Percentiles rank a stretch among this genome's conserved stretches.
phyloP scores from a whole-genome alignment of 2,113 vertebrate species.

The Calcarius ornatus region DNA sequence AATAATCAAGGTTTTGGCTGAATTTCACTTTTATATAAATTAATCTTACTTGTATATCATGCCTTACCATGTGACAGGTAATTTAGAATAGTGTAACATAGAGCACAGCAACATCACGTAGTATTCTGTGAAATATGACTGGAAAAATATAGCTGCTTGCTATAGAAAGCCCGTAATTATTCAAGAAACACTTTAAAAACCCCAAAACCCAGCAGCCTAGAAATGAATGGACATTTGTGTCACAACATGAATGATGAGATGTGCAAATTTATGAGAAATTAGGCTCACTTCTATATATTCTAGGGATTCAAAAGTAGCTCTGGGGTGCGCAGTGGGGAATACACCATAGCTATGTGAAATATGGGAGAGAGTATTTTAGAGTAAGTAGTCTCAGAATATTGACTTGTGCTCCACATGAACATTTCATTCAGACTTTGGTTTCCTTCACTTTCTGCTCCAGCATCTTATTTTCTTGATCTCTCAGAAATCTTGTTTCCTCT shows the following conservation, averaged over 20 bases:
- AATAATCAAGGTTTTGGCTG: background rate
- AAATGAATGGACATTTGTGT: background rate
- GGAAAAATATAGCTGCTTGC: background rate
- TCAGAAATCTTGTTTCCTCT: background rate
- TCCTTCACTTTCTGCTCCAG: background rate
- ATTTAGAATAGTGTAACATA: background rate
- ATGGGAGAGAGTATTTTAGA: background rate
- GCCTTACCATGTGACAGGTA: background rate
- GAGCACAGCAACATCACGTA: background rate
- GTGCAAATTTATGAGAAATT: background rate
- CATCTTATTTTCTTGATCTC: background rate
- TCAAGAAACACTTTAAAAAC: background rate
- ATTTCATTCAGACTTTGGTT: background rate
- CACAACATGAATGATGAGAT: background rate
- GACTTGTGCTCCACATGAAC: background rate
- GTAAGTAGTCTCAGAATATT: background rate
- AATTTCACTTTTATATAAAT: background rate
- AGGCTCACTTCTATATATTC: background rate
- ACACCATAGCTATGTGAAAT: background rate
- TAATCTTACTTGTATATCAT: background rate
- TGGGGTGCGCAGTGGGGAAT: background rate
- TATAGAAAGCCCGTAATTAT: background rate
- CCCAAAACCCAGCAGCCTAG: background rate
- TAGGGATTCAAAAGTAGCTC: background rate
- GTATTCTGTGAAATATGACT: background rate